Evolutionary conservation across 1,140 invertebrate genomes (phyloP).

Genomic region (Scaptomyza hsui): DNA sequence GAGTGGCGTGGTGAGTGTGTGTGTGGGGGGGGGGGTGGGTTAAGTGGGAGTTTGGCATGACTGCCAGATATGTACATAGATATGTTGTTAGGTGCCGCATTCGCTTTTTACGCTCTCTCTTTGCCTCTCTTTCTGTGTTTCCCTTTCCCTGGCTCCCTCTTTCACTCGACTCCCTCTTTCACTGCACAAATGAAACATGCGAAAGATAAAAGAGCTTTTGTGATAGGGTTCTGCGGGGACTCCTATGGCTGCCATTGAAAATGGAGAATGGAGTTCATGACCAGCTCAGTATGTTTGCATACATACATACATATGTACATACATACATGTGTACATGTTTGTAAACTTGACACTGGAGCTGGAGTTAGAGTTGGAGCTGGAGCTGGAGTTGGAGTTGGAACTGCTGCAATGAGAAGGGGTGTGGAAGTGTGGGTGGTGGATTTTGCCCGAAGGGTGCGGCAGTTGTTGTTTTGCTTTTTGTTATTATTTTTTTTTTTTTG

Average conservation of each 20-base stretch:
- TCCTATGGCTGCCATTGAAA: constrained; percentile 78
- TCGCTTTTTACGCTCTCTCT: constrained; percentile 36
- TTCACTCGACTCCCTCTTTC: constrained; percentile 32
- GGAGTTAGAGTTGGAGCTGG: constrained; percentile 13
- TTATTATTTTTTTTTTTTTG: constrained; percentile 46
- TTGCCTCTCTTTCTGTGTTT: neutral
- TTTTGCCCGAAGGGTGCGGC: constrained; percentile 32
- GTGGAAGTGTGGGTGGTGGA: constrained; percentile 34
- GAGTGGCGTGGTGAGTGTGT: no score
- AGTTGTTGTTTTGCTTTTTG: constrained; percentile 19
- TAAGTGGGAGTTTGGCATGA: constrained; percentile 6
- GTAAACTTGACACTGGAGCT: constrained; percentile 81
- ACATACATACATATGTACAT: neutral
- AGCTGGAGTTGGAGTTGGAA: neutral
- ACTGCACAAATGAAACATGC: constrained; percentile 68
- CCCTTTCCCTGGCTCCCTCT: neutral
- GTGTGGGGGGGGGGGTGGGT: constrained; percentile 5
- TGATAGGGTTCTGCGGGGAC: constrained; percentile 32
- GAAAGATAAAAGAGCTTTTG: constrained; percentile 79
- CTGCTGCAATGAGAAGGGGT: constrained; percentile 16
- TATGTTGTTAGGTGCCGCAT: constrained; percentile 47
- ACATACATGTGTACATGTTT: neutral
- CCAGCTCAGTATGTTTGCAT: constrained; percentile 25
- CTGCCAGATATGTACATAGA: constrained; percentile 16
- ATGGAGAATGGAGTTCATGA: constrained; percentile 81